phyloP scores from a whole-genome alignment of 2,113 vertebrate genomes.

The Notechis scutatus region DNA sequence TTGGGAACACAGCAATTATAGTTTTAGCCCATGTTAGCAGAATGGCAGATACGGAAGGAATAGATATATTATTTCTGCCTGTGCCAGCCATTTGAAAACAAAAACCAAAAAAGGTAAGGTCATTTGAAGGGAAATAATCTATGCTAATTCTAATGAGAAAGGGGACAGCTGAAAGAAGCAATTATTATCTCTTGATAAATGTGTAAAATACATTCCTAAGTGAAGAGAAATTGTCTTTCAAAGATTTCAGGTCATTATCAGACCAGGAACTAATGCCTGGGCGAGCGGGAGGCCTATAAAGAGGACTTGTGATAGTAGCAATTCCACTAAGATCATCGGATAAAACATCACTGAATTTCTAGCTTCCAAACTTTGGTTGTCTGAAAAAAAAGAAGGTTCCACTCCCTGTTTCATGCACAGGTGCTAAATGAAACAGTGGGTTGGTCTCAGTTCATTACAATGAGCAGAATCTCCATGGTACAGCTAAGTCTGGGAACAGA shows the following conservation, averaged over 20 bases:
- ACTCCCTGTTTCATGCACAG: too few species aligned
- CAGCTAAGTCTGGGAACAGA: too few species aligned
- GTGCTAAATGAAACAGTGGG: too few species aligned
- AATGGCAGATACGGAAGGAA: not conserved
- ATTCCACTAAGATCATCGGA: not conserved
- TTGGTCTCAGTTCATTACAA: too few species aligned
- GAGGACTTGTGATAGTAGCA: not conserved
- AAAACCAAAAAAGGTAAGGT: not conserved
- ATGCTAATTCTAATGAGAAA: not conserved
- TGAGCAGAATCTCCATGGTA: too few species aligned
- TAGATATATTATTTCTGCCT: not conserved
- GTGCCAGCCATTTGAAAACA: not conserved
- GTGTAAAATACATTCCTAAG: not conserved
- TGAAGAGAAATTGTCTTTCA: not conserved
- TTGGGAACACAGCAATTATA: not conserved
- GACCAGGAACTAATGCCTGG: not conserved
- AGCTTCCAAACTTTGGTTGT: too few species aligned
- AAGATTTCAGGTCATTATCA: not conserved
- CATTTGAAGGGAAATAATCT: not conserved
- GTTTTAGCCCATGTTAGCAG: not conserved
- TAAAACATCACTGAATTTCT: too few species aligned
- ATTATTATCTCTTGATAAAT: not conserved
- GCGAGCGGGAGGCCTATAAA: not conserved
- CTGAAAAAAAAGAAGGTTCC: too few species aligned
- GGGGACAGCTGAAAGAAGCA: not conserved